phyloP scores from a whole-genome alignment of 2,797 vertebrate species.

The Synanceia verrucosa region DNA sequence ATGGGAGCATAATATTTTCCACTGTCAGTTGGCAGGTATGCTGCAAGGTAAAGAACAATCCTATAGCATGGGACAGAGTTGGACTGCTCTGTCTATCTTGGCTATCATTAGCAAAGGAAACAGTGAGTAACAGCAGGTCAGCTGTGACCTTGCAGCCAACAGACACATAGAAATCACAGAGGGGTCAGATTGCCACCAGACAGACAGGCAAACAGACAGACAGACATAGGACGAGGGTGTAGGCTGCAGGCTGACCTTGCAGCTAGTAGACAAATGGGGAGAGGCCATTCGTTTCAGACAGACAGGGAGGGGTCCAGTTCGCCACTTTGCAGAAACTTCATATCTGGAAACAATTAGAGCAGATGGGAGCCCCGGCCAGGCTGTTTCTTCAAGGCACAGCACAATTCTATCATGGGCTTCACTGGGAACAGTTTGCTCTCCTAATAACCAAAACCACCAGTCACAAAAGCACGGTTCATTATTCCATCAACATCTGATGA shows the following conservation, averaged over 20 bases:
- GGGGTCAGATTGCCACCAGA: constrained; percentile 62
- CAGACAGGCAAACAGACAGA: constrained; percentile 59
- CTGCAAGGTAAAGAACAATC: constrained; percentile 28
- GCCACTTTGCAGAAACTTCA: constrained; percentile 70
- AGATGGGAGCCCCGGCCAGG: constrained; percentile 53
- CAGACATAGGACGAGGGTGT: constrained; percentile 44
- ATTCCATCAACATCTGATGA: constrained; percentile 6
- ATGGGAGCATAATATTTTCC: constrained; percentile 56
- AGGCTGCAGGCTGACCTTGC: constrained; percentile 72
- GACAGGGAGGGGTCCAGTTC: constrained; percentile 75
- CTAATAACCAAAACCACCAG: constrained; percentile 15
- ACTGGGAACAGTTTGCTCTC: constrained; percentile 36
- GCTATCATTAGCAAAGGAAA: constrained; percentile 16
- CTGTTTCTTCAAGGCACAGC: constrained; percentile 45
- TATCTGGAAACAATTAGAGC: constrained; percentile 79
- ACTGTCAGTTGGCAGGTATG: constrained; percentile 36
- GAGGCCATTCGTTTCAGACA: constrained; percentile 70
- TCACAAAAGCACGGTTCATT: constrained; percentile 12
- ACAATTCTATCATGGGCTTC: constrained; percentile 38
- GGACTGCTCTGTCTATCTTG: neutral
- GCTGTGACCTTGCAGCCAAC: constrained; percentile 32
- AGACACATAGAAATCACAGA: constrained; percentile 5
- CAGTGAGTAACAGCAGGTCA: constrained; percentile 11
- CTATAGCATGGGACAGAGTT: neutral
- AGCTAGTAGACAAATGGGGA: constrained; percentile 65